These are phyloP conservation scores for Numida meleagris DNA, from an alignment of 2,113 vertebrate genomes.

Conservation along the genomic window DNA sequence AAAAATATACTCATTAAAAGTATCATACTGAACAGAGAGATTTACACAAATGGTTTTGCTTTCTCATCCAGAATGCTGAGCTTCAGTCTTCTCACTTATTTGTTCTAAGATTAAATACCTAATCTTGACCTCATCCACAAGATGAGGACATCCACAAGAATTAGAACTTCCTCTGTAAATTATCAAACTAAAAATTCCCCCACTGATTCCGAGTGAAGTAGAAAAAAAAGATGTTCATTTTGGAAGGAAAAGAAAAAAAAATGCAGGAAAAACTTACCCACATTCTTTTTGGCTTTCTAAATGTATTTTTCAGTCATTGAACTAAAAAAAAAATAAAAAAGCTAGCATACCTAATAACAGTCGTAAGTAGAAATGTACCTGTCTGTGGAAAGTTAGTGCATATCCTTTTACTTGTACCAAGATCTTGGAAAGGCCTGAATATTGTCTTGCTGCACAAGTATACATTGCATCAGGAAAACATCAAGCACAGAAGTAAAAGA, in stretches of 20 bases:
- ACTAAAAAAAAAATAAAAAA: not conserved
- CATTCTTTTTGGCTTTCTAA: not conserved
- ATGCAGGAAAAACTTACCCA: not conserved
- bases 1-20: not conserved
- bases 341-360: not conserved
- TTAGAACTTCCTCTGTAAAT: not conserved
- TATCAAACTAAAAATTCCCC: not conserved
- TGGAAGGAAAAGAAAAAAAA: too few species aligned
- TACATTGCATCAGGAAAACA: not conserved
- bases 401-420: conserved; percentile 33
- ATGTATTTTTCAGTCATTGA: not conserved
- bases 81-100: not conserved
- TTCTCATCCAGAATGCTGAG: not conserved
- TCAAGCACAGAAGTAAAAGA: not conserved
- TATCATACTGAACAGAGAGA: not conserved
- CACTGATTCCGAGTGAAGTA: not conserved
- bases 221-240: not conserved
- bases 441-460: not conserved
- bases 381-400: not conserved
- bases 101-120: conserved; percentile 1
- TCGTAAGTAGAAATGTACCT: not conserved
- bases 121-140: not conserved
- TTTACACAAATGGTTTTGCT: not conserved
- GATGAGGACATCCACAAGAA: conserved; percentile 6
- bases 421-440: not conserved